Evolutionary conservation across 2,888 invertebrate genomes (phyloP), one percentile per base, ranked within the genome.

Genomic region (Sarcophaga variegata): DNA sequence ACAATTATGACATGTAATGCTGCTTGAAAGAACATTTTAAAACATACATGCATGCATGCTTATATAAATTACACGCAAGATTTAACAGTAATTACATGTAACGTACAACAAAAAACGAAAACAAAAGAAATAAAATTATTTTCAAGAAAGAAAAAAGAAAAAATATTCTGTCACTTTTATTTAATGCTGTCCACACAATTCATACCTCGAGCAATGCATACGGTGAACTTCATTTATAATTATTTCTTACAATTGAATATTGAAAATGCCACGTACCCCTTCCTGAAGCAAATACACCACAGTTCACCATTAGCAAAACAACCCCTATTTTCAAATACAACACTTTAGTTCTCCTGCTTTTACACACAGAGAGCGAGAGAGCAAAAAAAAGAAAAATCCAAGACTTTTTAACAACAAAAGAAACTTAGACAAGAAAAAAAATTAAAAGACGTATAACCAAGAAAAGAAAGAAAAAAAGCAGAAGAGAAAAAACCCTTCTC

Each of bases 251-350:
- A 37, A 37, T 37, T 37, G 8, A 37, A 37, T 37, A 37, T 62
- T 62, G 10, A 17, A 62, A 10, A n/a, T 17, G 3, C 17, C 10
- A 62, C 1, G 4, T 62, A 10, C 22, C 62, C 62, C 11, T 62
- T 62, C 6, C 0, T 62, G 3, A n/a, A 17, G 0, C 6, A 20
- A 71, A 76, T n/a, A 66, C 79, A 83, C 83, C 83, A 70, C 45
- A 37, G 11, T 64, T 54, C 4, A 49, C 12, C 27, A 27, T 14
- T 37, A 11, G 10, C 11, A 6, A 54, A 37, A 75, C 12, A 62
- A 47, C 59, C n/a, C 66, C 67, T 63, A 64, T 20, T 60, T 49
- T 49, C 5, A 74, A 37, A 22, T 14, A 12, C 45, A 74, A 37
- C 62, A 63, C 74, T 12, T 14, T 17, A 60, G n/a, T 63, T 74